Evolutionary conservation across 64 coral and sea anemone species (phyloP).

Genomic region (Dendrophyllia cribrosa): DNA sequence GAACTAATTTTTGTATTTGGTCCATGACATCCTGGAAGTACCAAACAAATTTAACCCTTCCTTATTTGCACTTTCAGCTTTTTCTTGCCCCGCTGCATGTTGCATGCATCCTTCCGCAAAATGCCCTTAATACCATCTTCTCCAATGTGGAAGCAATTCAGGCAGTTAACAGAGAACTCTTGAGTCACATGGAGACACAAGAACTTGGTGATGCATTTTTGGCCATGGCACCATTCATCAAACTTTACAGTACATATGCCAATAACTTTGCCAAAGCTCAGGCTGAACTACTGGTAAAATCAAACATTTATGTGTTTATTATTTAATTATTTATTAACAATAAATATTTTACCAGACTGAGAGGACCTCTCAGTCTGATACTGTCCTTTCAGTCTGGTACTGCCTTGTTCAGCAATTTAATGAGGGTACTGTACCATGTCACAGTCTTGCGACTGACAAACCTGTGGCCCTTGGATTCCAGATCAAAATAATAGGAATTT

Average conservation of each 20-base stretch:
- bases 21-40: too few species aligned
- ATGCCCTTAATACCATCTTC: constrained; percentile 80
- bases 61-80: constrained; percentile 45
- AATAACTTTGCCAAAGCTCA: constrained; percentile 96
- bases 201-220: constrained; percentile 95
- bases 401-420: too few species aligned
- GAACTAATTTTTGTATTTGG: too few species aligned
- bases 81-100: constrained; percentile 85
- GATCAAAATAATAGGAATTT: too few species aligned
- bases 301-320: background rate
- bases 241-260: constrained; percentile 95
- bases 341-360: too few species aligned
- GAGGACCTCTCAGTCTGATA: too few species aligned
- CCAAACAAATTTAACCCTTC: background rate
- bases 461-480: too few species aligned
- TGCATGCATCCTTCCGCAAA: constrained; percentile 70
- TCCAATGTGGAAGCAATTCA: constrained; percentile 97
- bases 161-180: constrained; percentile 90
- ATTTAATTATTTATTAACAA: too few species aligned
- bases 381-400: too few species aligned
- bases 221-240: constrained; percentile 94
- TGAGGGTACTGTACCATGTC: too few species aligned
- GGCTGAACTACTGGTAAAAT: constrained; percentile 73
- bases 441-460: too few species aligned
- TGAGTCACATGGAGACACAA: constrained; percentile 95